Conservation (phyloP, 2,797 vertebrate genomes). For the Eospalax fontanierii region DNA sequence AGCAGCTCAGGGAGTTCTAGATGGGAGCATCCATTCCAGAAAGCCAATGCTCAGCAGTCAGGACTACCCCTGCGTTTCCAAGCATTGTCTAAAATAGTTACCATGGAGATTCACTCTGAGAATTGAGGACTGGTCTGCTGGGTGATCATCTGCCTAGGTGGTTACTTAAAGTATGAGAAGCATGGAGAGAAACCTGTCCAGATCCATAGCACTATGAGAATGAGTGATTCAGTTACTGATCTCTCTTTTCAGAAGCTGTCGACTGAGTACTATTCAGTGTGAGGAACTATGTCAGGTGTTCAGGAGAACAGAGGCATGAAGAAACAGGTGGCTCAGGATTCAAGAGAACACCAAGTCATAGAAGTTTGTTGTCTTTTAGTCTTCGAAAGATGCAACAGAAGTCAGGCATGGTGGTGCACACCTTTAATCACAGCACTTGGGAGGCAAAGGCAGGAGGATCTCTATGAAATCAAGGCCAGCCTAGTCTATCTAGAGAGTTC, state of each 20-base stretch:
- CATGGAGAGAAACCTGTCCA: background rate
- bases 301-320: background rate
- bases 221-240: background rate
- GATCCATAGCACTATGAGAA: background rate
- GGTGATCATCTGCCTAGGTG: background rate
- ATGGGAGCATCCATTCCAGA: background rate
- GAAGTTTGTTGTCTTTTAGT: slow-evolving; percentile 11
- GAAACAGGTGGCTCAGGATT: background rate
- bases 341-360: no score
- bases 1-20: background rate
- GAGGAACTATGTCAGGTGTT: background rate
- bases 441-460: no score
- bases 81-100: background rate
- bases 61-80: background rate
- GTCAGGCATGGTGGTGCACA: no score
- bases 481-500: no score
- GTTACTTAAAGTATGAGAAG: background rate
- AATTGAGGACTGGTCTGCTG: background rate
- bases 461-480: no score
- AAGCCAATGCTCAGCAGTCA: background rate
- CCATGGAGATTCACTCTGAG: background rate
- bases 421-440: no score
- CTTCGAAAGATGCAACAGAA: no score
- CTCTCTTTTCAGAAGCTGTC: background rate
- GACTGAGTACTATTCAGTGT: background rate